Evolutionary conservation across 2,888 invertebrate species (phyloP), one percentile per base, ranked within the genome.

Genomic region (Drosophila infuscata): DNA sequence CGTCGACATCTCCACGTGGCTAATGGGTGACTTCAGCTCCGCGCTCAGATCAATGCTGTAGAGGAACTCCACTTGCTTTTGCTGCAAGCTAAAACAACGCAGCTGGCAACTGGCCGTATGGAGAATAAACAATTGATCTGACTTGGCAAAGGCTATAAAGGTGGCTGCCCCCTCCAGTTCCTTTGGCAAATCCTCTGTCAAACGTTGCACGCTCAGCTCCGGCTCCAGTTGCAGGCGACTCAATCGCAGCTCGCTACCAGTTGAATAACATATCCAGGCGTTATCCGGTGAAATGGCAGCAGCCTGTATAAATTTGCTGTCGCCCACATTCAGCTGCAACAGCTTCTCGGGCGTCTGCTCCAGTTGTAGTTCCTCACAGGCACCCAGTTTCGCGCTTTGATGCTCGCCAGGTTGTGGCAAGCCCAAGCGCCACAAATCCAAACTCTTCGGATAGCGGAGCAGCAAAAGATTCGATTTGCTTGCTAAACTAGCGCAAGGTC

Each of bases 201-300:
- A 66, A 17, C 91, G 89, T 15, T 79, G 70, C 35, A 94, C 68
- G 7, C 20, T 3, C 0, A 77, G 6, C 5, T 56, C 6, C 32
- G 88, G 88, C 1, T 79, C 46, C 8, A 32, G 20, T 3, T 54
- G 36, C 53, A 92, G 79, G 0, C 82, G 79, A 56, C 85, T 96
- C 70, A 98, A 93, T 65, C 96, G 94, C 35, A 97, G 92, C 66
- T 95, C 94, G 58, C 92, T 94, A 33, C 94, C 94, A 0, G 97
- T 97, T 0, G 97, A 96, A 91, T 97, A 97, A 8, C 96, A 95
- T 29, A 98, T 94, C 93, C 95, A 95, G 72, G 95, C 94, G 1
- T 96, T 96, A 91, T 96, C 94, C 3, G 95, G 94, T 6, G 97
- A 96, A 8, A 98, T 93, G 15, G 95, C 94, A 78, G 95, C 95